Conservation (phyloP, 2,888 invertebrate species). For the Anoncus sp. region DNA sequence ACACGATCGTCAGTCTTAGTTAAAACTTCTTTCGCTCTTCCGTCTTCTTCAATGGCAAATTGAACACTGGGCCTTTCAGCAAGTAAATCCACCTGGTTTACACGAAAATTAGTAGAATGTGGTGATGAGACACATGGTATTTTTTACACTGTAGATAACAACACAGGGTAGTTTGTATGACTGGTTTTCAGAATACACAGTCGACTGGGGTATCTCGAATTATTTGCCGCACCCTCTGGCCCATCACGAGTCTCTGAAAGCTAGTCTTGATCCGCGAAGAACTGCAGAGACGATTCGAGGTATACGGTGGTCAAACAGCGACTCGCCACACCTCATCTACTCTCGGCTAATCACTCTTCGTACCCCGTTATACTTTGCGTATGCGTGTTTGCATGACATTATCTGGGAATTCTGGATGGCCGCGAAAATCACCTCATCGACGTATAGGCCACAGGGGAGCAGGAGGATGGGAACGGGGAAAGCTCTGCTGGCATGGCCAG, state of each 20-base stretch:
- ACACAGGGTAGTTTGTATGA: too few species aligned
- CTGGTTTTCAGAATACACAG: too few species aligned
- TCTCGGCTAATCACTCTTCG: slow-evolving; percentile 65
- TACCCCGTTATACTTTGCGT: slow-evolving; percentile 34
- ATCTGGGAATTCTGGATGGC: slow-evolving; percentile 41
- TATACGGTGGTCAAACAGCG: slow-evolving; percentile 35
- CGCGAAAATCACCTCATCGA: slow-evolving; percentile 63
- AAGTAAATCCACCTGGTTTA: slow-evolving; percentile 30
- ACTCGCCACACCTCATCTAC: slow-evolving; percentile 66
- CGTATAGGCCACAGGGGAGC: slow-evolving; percentile 3
- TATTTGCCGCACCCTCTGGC: background rate
- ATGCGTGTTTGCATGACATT: slow-evolving; percentile 61
- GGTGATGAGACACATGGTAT: background rate
- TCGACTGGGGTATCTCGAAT: background rate
- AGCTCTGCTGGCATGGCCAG: too few species aligned
- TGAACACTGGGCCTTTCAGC: slow-evolving; percentile 44
- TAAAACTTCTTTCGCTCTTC: background rate
- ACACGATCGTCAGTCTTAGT: too few species aligned
- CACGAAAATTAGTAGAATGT: background rate
- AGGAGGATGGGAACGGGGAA: background rate
- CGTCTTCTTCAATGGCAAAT: slow-evolving; percentile 43
- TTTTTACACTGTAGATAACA: too few species aligned
- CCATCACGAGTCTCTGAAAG: slow-evolving; percentile 33
- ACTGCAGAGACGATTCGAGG: slow-evolving; percentile 14
- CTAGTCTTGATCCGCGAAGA: slow-evolving; percentile 29